Base-by-base conservation (phyloP, 2,113 vertebrate genomes). In the Ranitomeya variabilis region DNA sequence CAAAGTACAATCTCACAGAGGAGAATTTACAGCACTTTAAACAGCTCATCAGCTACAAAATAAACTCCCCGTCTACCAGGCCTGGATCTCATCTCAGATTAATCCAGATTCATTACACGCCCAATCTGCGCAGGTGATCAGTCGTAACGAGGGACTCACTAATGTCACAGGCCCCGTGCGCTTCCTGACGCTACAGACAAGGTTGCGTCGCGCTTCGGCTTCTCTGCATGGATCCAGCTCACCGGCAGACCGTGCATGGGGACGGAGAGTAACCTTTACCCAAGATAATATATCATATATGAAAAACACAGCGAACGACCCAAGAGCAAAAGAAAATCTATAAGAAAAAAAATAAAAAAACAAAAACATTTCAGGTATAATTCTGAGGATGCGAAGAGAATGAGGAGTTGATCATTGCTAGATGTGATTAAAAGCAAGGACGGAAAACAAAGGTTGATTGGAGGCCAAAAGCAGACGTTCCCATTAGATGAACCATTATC, bases 51-150 rank as follows among this genome's bases (percentile, higher is more conserved):
- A 84, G 31, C 73, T 79, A 45, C 87, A 69, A 23, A 78, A 89
- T 89, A 89, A 84, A 69, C 86, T 82, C 66, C n/a, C 51, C 55
- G 37, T 71, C 78, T 84, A 64, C 59, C 73, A 67, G 87, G 71
- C 80, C 57, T 2, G 69, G 66, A 84, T 84, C 81, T 85, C 76
- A 79, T 89, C 60, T 85, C 87, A 60, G 81, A 85, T 69, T 85
- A 84, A 89, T 84, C 82, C 82, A 67, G 81, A 85, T 85, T 89
- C 87, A 89, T 89, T 89, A 89, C 87, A 89, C 52, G 87, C 79
- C 73, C 87, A 85, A 89, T 89, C 87, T 79, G 45, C 59, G 82
- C 23, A 66, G 87, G 81, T 85, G 82, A 85, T 89, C 81, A 85
- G 81, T 79, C 82, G 62, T 83, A 89, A 89, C 87, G 87, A 69